Percentiles rank a stretch among this genome's conserved stretches.
Conservation (phyloP, 2,888 invertebrate genomes). For the Phragmatobia fuliginosa region DNA sequence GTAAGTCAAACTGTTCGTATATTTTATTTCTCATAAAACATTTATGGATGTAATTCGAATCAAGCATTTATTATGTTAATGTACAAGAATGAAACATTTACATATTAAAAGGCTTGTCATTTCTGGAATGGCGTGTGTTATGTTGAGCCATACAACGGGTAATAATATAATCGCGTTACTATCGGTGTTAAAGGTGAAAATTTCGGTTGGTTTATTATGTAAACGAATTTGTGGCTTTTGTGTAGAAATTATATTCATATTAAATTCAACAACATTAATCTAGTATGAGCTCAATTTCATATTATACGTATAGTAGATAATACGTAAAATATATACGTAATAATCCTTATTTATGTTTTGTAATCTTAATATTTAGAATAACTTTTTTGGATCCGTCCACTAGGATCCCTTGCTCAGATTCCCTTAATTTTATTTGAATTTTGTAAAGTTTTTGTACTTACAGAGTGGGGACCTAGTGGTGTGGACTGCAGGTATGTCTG, state of each 20-base stretch:
- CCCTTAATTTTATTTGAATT: too few species aligned
- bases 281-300: too few species aligned
- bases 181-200: constrained; percentile 2
- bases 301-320: too few species aligned
- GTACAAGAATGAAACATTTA: constrained; percentile 38
- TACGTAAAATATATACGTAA: too few species aligned
- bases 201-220: constrained; percentile 5
- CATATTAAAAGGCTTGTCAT: constrained; percentile 48
- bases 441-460: too few species aligned
- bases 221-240: neutral
- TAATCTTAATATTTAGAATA: too few species aligned
- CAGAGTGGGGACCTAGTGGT: too few species aligned
- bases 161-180: constrained; percentile 4
- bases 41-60: constrained; percentile 9
- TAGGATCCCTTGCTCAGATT: too few species aligned
- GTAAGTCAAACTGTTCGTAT: neutral
- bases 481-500: too few species aligned
- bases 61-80: constrained; percentile 27
- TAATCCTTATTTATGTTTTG: too few species aligned
- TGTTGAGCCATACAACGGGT: constrained; percentile 1
- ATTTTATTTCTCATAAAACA: constrained; percentile 8
- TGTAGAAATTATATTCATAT: neutral
- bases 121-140: constrained; percentile 9
- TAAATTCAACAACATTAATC: neutral
- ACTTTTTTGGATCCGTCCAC: too few species aligned